These are phyloP conservation scores for Patiria miniata DNA, from an alignment of 35 echinoderm and acorn worm species.

Conservation along the genomic window DNA sequence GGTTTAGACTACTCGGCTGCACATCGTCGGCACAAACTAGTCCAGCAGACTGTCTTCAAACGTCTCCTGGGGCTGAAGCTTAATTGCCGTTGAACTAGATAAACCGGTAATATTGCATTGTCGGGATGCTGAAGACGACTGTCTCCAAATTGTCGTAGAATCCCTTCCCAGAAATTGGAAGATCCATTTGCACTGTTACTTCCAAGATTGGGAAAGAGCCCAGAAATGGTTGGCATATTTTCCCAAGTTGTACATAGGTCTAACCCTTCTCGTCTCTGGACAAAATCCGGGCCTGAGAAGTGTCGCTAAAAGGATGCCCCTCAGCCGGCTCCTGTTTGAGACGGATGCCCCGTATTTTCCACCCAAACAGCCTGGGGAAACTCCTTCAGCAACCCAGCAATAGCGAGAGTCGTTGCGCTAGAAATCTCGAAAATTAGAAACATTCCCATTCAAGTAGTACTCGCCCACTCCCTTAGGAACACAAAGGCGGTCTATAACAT, in stretches of 20 bases:
- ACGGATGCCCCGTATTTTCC: not conserved
- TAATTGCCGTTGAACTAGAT: not conserved
- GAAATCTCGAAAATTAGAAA: no score
- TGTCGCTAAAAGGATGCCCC: not conserved
- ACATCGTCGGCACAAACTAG: not conserved
- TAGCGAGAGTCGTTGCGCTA: no score
- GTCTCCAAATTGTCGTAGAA: not conserved
- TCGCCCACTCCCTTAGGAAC: no score
- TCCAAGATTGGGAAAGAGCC: not conserved
- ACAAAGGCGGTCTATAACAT: no score
- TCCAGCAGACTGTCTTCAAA: not conserved
- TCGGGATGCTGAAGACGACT: not conserved
- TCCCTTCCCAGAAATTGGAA: not conserved
- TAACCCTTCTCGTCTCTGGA: not conserved
- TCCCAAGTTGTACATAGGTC: not conserved
- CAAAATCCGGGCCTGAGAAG: not conserved
- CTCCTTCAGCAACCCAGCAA: no score
- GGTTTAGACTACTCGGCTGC: not conserved
- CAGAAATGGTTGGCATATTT: not conserved
- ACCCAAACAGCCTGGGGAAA: no score
- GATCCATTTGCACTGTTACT: not conserved
- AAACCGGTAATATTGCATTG: not conserved
- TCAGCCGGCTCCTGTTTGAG: not conserved
- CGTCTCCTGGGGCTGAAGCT: not conserved
- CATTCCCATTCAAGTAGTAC: no score